A percentile compares a stretch with the other conserved stretches of the same genome.
Conservation (phyloP, 2,113 vertebrate genomes). For the Halichoerus grypus region DNA sequence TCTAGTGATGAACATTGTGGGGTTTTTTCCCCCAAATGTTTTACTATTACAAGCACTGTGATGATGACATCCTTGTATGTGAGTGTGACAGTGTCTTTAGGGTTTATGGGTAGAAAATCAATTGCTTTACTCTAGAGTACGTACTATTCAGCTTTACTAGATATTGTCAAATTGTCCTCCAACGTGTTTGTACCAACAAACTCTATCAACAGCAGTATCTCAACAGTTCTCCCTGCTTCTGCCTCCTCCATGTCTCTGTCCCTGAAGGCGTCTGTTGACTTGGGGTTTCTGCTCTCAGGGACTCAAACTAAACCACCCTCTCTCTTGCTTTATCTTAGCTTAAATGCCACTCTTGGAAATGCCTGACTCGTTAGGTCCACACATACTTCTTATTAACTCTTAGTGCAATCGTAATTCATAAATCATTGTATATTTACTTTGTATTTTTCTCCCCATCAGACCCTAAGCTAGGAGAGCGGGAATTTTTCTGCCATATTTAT, state of each 20-base stretch:
- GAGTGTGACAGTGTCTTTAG: not conserved
- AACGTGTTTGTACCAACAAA: not conserved
- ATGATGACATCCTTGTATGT: not conserved
- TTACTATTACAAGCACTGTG: not conserved
- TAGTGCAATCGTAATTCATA: not conserved
- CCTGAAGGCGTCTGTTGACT: not conserved
- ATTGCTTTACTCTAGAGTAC: not conserved
- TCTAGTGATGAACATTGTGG: not conserved
- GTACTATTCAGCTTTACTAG: slow-evolving; percentile 6
- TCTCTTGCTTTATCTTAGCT: not conserved
- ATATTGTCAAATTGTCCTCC: not conserved
- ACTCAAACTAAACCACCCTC: not conserved
- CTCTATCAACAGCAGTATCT: not conserved
- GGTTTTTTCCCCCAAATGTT: not conserved
- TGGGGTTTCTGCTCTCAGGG: not conserved
- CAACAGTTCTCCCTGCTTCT: not conserved
- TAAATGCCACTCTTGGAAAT: not conserved
- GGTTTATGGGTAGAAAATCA: slow-evolving; percentile 25
- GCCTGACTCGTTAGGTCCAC: not conserved
- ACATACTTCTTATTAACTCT: not conserved
- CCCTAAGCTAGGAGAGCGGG: not conserved
- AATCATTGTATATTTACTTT: not conserved
- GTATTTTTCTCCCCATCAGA: not conserved
- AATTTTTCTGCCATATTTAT: slow-evolving; percentile 33
- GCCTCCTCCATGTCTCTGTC: not conserved